Evolutionary conservation across 1,140 invertebrate species (phyloP).

Genomic region (Pteromalus puparum): DNA sequence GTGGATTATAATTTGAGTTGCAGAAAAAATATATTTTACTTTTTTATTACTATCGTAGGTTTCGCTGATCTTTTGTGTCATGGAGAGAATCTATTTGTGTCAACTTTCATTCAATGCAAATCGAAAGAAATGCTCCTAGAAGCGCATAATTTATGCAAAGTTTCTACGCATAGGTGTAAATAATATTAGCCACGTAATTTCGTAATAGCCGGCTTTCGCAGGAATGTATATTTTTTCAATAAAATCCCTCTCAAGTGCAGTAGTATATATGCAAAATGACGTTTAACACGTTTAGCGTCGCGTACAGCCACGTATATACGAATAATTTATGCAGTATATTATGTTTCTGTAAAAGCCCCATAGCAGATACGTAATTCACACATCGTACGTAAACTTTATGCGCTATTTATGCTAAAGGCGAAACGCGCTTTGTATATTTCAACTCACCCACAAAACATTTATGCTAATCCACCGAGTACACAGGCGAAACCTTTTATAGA

Average conservation of each 20-base stretch:
- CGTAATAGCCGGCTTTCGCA: background rate
- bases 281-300: background rate
- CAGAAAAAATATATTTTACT: background rate
- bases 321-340: background rate
- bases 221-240: background rate
- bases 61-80: background rate
- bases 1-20: too few species aligned
- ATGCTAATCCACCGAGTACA: too few species aligned
- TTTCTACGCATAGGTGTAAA: background rate
- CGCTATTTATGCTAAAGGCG: too few species aligned
- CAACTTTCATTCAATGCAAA: conserved; percentile 15
- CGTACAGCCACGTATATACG: too few species aligned
- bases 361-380: too few species aligned
- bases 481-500: too few species aligned
- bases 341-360: background rate
- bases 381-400: too few species aligned
- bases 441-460: too few species aligned
- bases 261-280: background rate
- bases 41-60: background rate
- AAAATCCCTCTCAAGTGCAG: background rate
- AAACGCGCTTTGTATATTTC: too few species aligned
- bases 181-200: background rate
- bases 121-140: background rate
- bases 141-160: background rate
- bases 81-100: background rate